phyloP scores from a whole-genome alignment of 2,113 vertebrate genomes.

The Hippotragus niger region DNA sequence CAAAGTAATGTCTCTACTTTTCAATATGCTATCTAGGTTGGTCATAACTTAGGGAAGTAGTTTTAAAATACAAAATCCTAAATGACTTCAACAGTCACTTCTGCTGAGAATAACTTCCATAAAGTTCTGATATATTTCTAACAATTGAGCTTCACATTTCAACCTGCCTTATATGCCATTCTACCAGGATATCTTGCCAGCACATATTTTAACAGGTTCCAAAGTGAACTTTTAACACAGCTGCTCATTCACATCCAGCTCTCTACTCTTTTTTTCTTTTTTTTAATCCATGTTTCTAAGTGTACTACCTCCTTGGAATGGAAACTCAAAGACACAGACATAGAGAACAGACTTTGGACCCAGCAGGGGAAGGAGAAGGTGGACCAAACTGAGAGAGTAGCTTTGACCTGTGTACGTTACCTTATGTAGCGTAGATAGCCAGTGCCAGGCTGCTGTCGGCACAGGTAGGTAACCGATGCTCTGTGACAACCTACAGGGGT shows the following conservation, averaged over 20 bases:
- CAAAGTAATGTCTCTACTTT: too few species aligned
- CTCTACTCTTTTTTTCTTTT: not conserved
- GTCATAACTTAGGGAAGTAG: not conserved
- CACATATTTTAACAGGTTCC: not conserved
- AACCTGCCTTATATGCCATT: not conserved
- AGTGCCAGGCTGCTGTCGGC: not conserved
- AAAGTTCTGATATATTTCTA: not conserved
- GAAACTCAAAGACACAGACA: not conserved
- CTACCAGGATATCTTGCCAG: not conserved
- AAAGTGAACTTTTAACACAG: not conserved
- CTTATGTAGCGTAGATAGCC: not conserved
- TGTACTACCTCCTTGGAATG: not conserved
- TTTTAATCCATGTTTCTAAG: not conserved
- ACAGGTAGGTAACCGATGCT: not conserved
- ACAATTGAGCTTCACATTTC: not conserved
- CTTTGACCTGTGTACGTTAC: not conserved
- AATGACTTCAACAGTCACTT: not conserved
- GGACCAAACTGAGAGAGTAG: not conserved
- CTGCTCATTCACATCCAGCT: not conserved
- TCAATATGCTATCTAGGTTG: too few species aligned
- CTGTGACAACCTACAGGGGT: not conserved
- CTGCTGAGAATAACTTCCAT: not conserved
- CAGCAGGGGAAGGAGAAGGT: not conserved
- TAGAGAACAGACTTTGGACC: not conserved
- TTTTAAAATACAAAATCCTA: constrained; percentile 7